Evolutionary conservation across 2,888 invertebrate species (phyloP).

Genomic region (Drosophila siamana): DNA sequence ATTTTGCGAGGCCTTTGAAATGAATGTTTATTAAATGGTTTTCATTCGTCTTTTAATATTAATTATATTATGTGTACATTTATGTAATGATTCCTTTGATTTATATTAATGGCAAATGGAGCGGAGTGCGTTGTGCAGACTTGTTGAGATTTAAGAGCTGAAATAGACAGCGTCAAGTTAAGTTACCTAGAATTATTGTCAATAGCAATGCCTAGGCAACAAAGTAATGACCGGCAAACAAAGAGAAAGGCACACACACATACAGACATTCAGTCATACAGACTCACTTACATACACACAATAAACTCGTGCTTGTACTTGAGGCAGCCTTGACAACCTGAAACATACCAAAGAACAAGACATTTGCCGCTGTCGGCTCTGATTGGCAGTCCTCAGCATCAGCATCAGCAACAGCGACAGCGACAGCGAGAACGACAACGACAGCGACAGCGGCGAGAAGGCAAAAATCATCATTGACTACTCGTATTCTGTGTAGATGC

Average conservation of each 20-base stretch:
- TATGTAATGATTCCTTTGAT: slow-evolving; percentile 4
- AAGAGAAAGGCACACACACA: slow-evolving; percentile 20
- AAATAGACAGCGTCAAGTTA: slow-evolving; percentile 60
- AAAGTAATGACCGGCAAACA: slow-evolving; percentile 67
- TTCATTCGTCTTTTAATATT: not conserved
- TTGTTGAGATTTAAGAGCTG: slow-evolving; percentile 52
- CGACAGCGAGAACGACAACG: not conserved
- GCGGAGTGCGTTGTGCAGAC: slow-evolving; percentile 17
- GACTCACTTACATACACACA: slow-evolving; percentile 11
- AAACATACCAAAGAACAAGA: slow-evolving; percentile 71
- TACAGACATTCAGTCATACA: slow-evolving; percentile 1
- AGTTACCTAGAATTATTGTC: slow-evolving; percentile 67
- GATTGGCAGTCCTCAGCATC: slow-evolving; percentile 66
- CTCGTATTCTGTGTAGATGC: slow-evolving; percentile 23
- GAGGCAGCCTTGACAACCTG: slow-evolving; percentile 73
- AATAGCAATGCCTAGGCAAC: slow-evolving; percentile 75
- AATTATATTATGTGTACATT: not conserved
- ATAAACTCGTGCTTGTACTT: slow-evolving; percentile 41
- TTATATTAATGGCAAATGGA: slow-evolving; percentile 15
- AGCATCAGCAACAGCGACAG: slow-evolving; percentile 1
- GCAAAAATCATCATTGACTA: slow-evolving; percentile 56
- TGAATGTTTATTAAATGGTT: slow-evolving; percentile 23
- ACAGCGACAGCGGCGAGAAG: slow-evolving; percentile 19
- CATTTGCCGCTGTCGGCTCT: slow-evolving; percentile 66
- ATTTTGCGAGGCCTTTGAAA: slow-evolving; percentile 10